Percentiles rank a stretch among this genome's conserved stretches.
Evolutionary conservation across 2,888 invertebrate species (phyloP).

Genomic region (Ommatoiulus sabulosus): DNA sequence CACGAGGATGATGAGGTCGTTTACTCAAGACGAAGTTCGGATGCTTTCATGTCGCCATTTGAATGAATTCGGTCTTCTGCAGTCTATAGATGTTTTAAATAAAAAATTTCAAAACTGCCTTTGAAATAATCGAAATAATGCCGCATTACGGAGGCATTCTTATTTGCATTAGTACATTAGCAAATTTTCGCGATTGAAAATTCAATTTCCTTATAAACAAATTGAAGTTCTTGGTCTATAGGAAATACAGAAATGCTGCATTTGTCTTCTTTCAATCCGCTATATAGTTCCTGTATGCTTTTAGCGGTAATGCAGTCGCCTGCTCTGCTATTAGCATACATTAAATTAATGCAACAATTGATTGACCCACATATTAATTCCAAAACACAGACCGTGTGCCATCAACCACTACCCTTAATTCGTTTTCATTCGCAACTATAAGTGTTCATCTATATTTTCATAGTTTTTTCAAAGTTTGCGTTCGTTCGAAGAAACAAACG

Average conservation of each 20-base stretch:
- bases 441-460: background rate
- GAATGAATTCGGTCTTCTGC: too few species aligned
- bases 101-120: background rate
- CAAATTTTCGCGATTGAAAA: background rate
- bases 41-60: too few species aligned
- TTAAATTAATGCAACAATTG: conserved; percentile 1
- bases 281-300: background rate
- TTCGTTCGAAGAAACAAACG: background rate
- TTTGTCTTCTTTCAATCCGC: background rate
- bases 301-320: background rate
- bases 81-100: background rate
- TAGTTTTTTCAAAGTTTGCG: background rate
- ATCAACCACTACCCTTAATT: background rate
- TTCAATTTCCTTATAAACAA: background rate
- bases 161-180: background rate
- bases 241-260: background rate
- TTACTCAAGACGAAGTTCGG: too few species aligned
- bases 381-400: conserved; percentile 3
- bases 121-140: background rate
- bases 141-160: background rate
- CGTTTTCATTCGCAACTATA: background rate
- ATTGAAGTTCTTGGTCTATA: background rate
- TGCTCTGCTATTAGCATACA: background rate
- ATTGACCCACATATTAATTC: conserved; percentile 3
- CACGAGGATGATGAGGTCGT: too few species aligned